phyloP scores from a whole-genome alignment of 1,140 invertebrate species.

The Ceratosolen solmsi region DNA sequence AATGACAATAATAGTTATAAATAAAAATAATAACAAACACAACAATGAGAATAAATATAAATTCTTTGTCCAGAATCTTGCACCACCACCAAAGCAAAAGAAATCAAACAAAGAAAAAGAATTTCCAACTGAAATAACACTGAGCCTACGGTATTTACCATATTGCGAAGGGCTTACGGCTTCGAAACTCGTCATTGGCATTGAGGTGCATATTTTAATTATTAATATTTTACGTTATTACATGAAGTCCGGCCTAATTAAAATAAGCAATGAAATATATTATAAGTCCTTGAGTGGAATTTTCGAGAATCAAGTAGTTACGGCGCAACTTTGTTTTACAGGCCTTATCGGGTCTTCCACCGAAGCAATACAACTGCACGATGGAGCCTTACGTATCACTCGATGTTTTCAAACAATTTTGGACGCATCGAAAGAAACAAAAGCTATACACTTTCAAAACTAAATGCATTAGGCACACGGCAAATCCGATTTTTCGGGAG shows the following conservation, averaged over 20 bases:
- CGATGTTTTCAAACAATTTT: slow-evolving; percentile 68
- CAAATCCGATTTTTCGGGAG: slow-evolving; percentile 69
- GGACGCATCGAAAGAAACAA: slow-evolving; percentile 67
- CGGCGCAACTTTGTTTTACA: slow-evolving; percentile 51
- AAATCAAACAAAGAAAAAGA: slow-evolving; percentile 61
- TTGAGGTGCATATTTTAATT: slow-evolving; percentile 62
- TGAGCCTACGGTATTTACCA: slow-evolving; percentile 68
- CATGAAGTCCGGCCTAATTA: too few relatives aligned
- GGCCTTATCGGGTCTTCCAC: slow-evolving; percentile 69
- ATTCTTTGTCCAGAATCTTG: slow-evolving; percentile 61
- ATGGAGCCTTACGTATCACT: slow-evolving; percentile 70
- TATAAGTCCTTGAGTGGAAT: not conserved
- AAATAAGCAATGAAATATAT: too few relatives aligned
- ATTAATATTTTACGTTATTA: not conserved
- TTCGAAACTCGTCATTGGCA: slow-evolving; percentile 69
- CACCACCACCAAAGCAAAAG: slow-evolving; percentile 61
- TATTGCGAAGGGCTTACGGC: slow-evolving; percentile 58
- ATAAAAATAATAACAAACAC: too few relatives aligned
- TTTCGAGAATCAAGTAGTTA: not conserved
- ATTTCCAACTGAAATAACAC: slow-evolving; percentile 69
- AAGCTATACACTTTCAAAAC: slow-evolving; percentile 70
- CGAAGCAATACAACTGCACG: slow-evolving; percentile 70
- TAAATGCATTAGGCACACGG: slow-evolving; percentile 67
- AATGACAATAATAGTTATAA: too few relatives aligned
- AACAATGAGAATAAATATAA: not conserved